Evolutionary conservation across 2,888 invertebrate species (phyloP).

Genomic region (Monopis laevigella): DNA sequence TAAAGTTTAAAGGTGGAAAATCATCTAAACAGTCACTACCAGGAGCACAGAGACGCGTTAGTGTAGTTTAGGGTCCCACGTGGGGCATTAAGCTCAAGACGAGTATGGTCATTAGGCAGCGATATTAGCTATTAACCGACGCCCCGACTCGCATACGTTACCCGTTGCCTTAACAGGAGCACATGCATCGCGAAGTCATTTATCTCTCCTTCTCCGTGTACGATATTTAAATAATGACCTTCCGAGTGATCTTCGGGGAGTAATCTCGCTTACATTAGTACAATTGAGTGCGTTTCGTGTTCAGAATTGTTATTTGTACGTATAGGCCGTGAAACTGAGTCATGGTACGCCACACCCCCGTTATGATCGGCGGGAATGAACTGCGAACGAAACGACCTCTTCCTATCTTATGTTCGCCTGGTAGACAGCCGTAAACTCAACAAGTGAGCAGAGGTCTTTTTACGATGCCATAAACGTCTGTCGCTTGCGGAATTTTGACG

Average conservation of each 20-base stretch:
- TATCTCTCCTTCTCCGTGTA: constrained; percentile 4
- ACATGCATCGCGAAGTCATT: constrained; percentile 10
- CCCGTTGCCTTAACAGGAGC: constrained; percentile 24
- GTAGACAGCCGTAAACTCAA: constrained; percentile 35
- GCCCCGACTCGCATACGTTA: constrained; percentile 40
- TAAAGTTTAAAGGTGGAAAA: constrained; percentile 19
- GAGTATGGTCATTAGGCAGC: constrained; percentile 63
- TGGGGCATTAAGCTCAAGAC: constrained; percentile 27
- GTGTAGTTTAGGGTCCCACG: constrained; percentile 26
- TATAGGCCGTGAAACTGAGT: not conserved
- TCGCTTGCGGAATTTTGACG: constrained; percentile 30
- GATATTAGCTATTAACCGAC: constrained; percentile 65
- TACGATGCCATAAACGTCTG: constrained; percentile 50
- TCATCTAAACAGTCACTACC: constrained; percentile 29
- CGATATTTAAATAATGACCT: constrained; percentile 13
- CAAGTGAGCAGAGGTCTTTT: constrained; percentile 57
- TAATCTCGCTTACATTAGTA: constrained; percentile 9
- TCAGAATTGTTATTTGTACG: constrained; percentile 14
- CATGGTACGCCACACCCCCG: not conserved
- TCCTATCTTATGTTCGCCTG: constrained; percentile 5
- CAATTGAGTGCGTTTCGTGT: constrained; percentile 9
- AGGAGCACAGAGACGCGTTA: constrained; percentile 26
- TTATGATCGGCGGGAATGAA: constrained; percentile 17
- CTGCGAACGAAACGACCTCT: constrained; percentile 15
- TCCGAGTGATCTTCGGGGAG: constrained; percentile 9